Evolutionary conservation across 1,140 invertebrate genomes (phyloP), one percentile per base, ranked within the genome.

Genomic region (Penaeus chinensis): DNA sequence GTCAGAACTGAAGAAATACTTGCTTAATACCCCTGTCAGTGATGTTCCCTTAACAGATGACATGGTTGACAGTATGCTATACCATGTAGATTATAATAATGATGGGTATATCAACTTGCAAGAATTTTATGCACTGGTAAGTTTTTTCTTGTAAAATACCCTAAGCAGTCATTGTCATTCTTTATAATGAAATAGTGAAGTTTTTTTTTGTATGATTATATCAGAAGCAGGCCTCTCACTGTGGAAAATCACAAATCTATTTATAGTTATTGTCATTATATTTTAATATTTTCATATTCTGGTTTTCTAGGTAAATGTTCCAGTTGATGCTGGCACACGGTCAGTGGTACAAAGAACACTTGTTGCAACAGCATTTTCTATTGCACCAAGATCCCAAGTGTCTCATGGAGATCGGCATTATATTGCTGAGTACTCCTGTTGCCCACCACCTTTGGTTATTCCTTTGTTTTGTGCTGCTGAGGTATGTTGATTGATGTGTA

Each of bases 371-470:
- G 91, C 91, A 22, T 83, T 90, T 60, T 90, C 91, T 65, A 90
- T 92, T 80, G 94, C 91, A 93, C 93, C 92, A 91, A 94, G 91
- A 95, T 96, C 93, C 81, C 89, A 90, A 81, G 89, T 88, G 95
- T 95, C 24, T 93, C 87, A 90, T 69, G 85, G 83, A 7, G 89
- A 90, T 42, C 90, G 92, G 13, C 88, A 94, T 37, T 98, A 98
- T 92, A 95, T 97, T 91, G 96, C 97, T 90, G 94, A 97, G 91
- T 98, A 98, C 93, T 95, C 94, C 63, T 97, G 97, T 91, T 95
- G 94, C 91, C 97, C 97, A 42, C 97, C 97, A 7, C 95, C 97
- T 10, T 90, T 98, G 65, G 96, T 96, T 89, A 97, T 98, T 95
- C 94, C 98, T n/a, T 77, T 93, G 8, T 91, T 94, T 78, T 93